phyloP scores from a whole-genome alignment of 1,140 invertebrate species.

The Coenobita brevimanus region DNA sequence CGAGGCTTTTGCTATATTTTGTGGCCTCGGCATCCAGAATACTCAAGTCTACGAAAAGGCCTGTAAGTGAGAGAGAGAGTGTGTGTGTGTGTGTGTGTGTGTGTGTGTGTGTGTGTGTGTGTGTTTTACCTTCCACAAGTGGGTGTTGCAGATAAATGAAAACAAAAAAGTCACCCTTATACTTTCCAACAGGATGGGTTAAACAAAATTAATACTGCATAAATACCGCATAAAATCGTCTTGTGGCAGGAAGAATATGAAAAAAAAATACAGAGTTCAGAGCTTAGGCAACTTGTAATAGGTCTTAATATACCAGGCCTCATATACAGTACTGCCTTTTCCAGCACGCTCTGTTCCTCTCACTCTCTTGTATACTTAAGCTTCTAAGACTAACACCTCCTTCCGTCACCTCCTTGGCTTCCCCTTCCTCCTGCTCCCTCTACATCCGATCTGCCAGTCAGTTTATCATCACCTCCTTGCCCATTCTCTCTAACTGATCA shows the following conservation, averaged over 20 bases:
- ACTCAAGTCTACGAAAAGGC: conserved; percentile 98
- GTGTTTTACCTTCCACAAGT: not conserved
- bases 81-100: conserved; percentile 4
- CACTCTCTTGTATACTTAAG: not conserved
- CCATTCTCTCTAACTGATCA: not conserved
- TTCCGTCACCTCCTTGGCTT: not conserved
- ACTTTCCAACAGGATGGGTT: too few relatives aligned
- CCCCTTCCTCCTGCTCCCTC: not conserved
- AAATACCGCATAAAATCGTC: too few relatives aligned
- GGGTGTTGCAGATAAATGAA: not conserved
- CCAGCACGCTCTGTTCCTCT: not conserved
- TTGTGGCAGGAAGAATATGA: too few relatives aligned
- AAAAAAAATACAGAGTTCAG: too few relatives aligned
- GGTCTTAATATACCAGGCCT: too few relatives aligned
- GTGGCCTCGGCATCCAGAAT: conserved; percentile 96
- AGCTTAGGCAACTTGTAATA: too few relatives aligned
- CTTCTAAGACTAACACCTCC: too few relatives aligned
- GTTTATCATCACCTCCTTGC: not conserved
- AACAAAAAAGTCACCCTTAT: too few relatives aligned
- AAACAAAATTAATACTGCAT: too few relatives aligned
- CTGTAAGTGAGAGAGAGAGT: conserved; percentile 77
- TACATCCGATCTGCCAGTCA: not conserved
- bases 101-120: too few relatives aligned
- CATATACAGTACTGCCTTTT: not conserved
- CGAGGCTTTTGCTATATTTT: conserved; percentile 97